These are phyloP conservation scores for Pogonocichla stellata DNA, from an alignment of 2,113 vertebrate species.

Conservation along the genomic window DNA sequence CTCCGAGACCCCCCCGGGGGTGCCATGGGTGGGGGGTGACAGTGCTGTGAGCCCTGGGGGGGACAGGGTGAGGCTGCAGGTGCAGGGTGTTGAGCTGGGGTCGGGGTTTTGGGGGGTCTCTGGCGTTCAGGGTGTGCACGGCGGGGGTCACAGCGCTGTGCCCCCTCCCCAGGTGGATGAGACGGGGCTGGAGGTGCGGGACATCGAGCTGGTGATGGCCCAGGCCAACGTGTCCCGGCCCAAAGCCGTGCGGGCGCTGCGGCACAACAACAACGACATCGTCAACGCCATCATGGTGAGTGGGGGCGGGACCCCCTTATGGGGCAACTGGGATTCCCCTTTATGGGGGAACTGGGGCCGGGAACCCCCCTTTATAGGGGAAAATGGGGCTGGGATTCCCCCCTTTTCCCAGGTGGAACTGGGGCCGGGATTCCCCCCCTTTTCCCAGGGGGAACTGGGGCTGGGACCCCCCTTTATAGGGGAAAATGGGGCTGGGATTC, in stretches of 20 bases:
- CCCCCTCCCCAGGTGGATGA: constrained; percentile 82
- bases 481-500: too few relatives aligned
- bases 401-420: too few relatives aligned
- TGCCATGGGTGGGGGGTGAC: not conserved
- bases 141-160: not conserved
- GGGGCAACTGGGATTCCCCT: too few relatives aligned
- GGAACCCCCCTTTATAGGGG: too few relatives aligned
- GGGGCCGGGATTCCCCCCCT: too few relatives aligned
- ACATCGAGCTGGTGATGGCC: constrained; percentile 97
- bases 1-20: not conserved
- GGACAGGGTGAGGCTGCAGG: constrained; percentile 48
- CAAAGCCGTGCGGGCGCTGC: constrained; percentile 90
- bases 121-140: not conserved
- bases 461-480: not conserved
- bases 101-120: not conserved
- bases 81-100: accelerated
- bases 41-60: constrained; percentile 40
- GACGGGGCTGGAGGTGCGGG: constrained; percentile 88
- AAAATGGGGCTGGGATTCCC: too few relatives aligned
- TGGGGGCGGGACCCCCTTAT: not conserved
- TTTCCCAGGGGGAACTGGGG: accelerated
- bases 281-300: constrained; percentile 99
- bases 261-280: constrained; percentile 98
- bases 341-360: too few relatives aligned
- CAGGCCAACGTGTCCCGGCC: constrained; percentile 93